Evolutionary conservation across 1,140 invertebrate species (phyloP), one percentile per base, ranked within the genome.

Genomic region (Musca vetustissima): DNA sequence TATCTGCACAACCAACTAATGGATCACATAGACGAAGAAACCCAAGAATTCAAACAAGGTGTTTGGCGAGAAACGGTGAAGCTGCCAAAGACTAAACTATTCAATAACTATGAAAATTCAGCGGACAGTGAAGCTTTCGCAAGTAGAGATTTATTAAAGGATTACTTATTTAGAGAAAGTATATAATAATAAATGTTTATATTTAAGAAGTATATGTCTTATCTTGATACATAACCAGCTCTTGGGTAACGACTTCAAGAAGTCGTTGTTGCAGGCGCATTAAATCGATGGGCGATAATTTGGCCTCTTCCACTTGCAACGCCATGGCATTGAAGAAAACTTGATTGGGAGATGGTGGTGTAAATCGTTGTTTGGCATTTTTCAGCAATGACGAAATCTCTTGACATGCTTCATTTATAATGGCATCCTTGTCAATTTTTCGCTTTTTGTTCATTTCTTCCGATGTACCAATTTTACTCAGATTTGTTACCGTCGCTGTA

Each of bases 121-220:
- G 57, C 57, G 17, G 36, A 21, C 11, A 21, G 19, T 19, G 57
- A 61, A 61, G 57, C 57, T 11, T 61, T 61, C 22, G n/a, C n/a
- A 36, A 61, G 36, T 19, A 28, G 57, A 21, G 57, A 61, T 61
- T 61, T 61, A 61, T 61, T 61, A 61, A 61, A 61, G 36, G 57
- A 61, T 19, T 61, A 36, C 22, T 61, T 61, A 61, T 61, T 36
- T 43, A 61, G 17, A 19, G 36, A 43, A 43, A 43, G 36, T 43
- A 43, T 43, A 11, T 43, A 61, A 11, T 43, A 61, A 61, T n/a
- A 57, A 55, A 55, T 61, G 28, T 36, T 19, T 19, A 61, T 61
- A 32, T 32, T 8, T 59, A 59, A 61, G 36, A 43, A 59, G n/a
- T 28, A 59, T 52, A 19, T 52, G 49, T 7, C 7, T 52, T 52